Percentiles rank a stretch among this genome's conserved stretches.
Evolutionary conservation across 2,113 vertebrate species (phyloP).

Genomic region (Pleuronectes platessa): DNA sequence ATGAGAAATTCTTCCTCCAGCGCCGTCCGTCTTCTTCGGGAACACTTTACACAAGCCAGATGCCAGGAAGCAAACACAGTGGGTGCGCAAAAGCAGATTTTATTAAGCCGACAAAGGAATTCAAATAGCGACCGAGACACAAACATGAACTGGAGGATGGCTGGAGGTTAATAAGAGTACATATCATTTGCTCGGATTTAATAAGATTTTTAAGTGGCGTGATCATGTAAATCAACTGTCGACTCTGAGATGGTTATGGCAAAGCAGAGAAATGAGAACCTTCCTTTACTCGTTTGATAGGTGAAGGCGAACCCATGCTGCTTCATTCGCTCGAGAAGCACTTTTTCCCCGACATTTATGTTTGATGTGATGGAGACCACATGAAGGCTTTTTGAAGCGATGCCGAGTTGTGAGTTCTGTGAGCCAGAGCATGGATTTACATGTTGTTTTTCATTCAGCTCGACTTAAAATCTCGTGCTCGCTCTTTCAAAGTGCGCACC

Average conservation of each 20-base stretch:
- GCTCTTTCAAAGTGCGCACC: conserved; percentile 25
- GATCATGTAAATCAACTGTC: conserved; percentile 25
- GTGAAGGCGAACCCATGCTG: conserved; percentile 1
- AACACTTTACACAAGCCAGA: conserved; percentile 14
- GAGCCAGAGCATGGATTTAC: conserved; percentile 29
- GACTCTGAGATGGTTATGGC: conserved; percentile 9
- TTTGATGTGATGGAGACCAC: conserved; percentile 42
- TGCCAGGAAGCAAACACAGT: conserved; percentile 45
- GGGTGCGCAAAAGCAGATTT: conserved; percentile 32
- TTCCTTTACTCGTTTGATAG: conserved; percentile 35
- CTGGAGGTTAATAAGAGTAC: conserved; percentile 40
- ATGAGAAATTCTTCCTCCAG: conserved; percentile 7
- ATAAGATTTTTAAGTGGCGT: conserved; percentile 45
- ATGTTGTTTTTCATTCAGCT: conserved; percentile 51
- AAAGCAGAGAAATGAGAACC: conserved; percentile 48
- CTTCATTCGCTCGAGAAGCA: conserved; percentile 31
- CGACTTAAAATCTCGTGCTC: conserved; percentile 42
- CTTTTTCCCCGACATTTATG: conserved; percentile 40
- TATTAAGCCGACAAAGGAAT: conserved; percentile 45
- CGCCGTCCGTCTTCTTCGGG: neutral
- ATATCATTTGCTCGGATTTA: conserved; percentile 23
- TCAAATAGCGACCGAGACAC: conserved; percentile 29
- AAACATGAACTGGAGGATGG: conserved; percentile 25
- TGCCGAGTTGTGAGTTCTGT: conserved; percentile 37
- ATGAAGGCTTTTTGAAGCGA: conserved; percentile 37